Conservation (phyloP, 2,797 vertebrate species). For the Xyrichtys novacula region DNA sequence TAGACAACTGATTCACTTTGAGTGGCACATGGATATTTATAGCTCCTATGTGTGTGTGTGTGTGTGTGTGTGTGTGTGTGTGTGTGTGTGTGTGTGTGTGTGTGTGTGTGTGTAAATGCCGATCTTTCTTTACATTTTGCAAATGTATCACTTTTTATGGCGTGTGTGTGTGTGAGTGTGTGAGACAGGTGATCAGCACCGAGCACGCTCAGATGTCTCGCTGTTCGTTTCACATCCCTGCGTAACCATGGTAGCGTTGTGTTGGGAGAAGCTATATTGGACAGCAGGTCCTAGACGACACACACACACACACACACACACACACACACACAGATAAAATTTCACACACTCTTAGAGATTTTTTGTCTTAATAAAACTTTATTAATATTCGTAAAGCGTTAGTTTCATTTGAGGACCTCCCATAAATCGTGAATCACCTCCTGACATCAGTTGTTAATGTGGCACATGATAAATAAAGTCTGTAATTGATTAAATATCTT, state of each 20-base stretch:
- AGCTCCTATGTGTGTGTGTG: constrained; percentile 28
- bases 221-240: constrained; percentile 39
- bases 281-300: constrained; percentile 33
- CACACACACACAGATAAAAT: not conserved
- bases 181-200: constrained; percentile 41
- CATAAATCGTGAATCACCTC: no score
- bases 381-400: no score
- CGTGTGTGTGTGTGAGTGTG: not conserved
- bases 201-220: constrained; percentile 35
- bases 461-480: no score
- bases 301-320: constrained; percentile 11
- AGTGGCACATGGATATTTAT: constrained; percentile 75
- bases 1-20: constrained; percentile 77
- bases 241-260: constrained; percentile 68
- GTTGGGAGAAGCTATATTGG: constrained; percentile 55
- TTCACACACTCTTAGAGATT: not conserved
- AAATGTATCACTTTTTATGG: not conserved
- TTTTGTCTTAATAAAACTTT: constrained; percentile 2
- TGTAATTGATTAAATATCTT: no score
- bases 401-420: no score
- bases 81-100: constrained; percentile 6
- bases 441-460: no score
- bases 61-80: constrained; percentile 26
- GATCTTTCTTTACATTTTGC: constrained; percentile 2
- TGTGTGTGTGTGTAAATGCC: not conserved